Percentiles rank a stretch among this genome's conserved stretches.
phyloP scores from a whole-genome alignment of 2,113 vertebrate genomes.

The Aegotheles bennettii region DNA sequence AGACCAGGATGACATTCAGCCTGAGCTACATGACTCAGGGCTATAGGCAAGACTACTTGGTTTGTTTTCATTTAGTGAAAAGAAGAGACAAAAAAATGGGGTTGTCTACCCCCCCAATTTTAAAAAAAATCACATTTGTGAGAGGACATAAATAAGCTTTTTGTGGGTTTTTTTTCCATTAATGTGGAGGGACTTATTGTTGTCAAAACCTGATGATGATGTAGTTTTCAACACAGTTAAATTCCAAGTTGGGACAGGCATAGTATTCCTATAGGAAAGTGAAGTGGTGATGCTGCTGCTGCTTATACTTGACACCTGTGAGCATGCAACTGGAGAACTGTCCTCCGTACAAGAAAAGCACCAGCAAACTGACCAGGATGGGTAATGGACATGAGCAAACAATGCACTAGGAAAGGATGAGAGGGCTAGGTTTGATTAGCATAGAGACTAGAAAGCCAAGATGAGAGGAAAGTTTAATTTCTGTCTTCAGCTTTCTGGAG shows the following conservation, averaged over 20 bases:
- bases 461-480: not conserved
- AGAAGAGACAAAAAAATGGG: not conserved
- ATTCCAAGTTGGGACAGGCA: not conserved
- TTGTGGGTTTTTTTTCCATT: not conserved
- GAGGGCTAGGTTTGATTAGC: not conserved
- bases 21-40: not conserved
- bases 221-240: not conserved
- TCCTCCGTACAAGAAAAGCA: fast-evolving
- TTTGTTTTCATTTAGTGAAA: not conserved
- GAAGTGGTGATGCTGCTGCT: not conserved
- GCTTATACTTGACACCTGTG: not conserved
- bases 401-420: not conserved
- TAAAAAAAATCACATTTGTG: not conserved
- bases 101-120: not conserved
- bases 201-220: not conserved
- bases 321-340: not conserved
- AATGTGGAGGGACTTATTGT: not conserved
- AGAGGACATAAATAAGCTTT: not conserved
- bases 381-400: not conserved
- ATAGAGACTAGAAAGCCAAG: not conserved
- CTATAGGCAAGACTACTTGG: not conserved
- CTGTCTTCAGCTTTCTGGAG: not conserved
- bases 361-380: not conserved
- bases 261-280: not conserved
- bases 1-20: not conserved